Conservation (phyloP, 1,140 invertebrate species). For the Leptinotarsa undecemlineata region DNA sequence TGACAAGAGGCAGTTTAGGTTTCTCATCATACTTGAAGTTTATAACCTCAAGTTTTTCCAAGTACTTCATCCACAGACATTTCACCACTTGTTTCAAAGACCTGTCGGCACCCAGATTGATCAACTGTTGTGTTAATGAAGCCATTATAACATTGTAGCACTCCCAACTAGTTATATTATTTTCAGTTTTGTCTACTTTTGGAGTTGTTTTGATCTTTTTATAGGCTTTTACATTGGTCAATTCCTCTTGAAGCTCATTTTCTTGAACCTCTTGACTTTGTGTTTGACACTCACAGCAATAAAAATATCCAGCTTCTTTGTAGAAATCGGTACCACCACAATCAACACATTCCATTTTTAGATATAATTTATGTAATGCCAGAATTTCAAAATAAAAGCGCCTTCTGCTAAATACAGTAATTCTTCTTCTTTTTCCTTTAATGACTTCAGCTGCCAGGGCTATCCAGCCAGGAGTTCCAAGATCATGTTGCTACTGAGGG, state of each 20-base stretch:
- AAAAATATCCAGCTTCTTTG: constrained; percentile 59
- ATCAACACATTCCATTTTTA: constrained; percentile 48
- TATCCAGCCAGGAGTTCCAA: too few relatives aligned
- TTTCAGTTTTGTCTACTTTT: constrained; percentile 32
- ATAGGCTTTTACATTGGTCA: constrained; percentile 23
- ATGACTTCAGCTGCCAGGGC: too few relatives aligned
- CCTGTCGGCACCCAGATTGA: constrained; percentile 60
- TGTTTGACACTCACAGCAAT: constrained; percentile 60
- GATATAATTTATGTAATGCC: too few relatives aligned
- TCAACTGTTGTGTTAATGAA: constrained; percentile 64
- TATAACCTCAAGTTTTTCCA: constrained; percentile 63
- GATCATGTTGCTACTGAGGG: too few relatives aligned
- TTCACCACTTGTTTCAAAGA: constrained; percentile 63
- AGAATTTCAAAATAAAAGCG: too few relatives aligned
- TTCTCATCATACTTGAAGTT: constrained; percentile 54
- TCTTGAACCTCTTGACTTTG: constrained; percentile 59
- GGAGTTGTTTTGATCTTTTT: constrained; percentile 31
- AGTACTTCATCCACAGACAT: constrained; percentile 68
- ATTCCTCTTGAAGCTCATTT: constrained; percentile 48
- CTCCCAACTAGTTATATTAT: constrained; percentile 67
- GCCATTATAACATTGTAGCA: constrained; percentile 67
- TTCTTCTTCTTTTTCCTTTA: too few relatives aligned
- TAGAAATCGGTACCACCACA: constrained; percentile 59
- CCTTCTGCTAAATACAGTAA: too few relatives aligned
- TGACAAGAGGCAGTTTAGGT: constrained; percentile 61